Conservation (phyloP, 2,888 invertebrate genomes). For the Polylopha cassiicola region DNA sequence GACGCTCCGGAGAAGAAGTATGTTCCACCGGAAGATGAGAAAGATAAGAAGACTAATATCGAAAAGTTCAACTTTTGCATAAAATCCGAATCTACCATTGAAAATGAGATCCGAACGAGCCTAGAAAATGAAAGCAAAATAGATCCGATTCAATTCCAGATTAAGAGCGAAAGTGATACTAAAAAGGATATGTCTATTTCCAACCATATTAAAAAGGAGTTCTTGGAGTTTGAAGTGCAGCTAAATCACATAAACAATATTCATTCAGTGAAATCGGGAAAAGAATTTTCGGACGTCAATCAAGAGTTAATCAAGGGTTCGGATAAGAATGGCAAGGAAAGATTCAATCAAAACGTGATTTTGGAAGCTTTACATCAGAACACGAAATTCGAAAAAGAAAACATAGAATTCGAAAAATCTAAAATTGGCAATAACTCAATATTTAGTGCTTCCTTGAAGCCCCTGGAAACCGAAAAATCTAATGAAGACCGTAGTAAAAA, state of each 20-base stretch:
- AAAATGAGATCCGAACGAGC: conserved; percentile 37
- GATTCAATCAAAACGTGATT: conserved; percentile 36
- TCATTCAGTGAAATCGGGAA: conserved; percentile 42
- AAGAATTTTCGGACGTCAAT: conserved; percentile 39
- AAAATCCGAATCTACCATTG: conserved; percentile 41
- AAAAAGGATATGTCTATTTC: conserved; percentile 37
- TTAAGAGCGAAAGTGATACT: conserved; percentile 37
- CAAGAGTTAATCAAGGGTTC: conserved; percentile 35
- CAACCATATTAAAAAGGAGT: conserved; percentile 47
- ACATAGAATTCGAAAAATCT: conserved; percentile 61
- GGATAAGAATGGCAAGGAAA: conserved; percentile 51
- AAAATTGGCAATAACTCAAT: conserved; percentile 40
- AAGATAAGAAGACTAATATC: conserved; percentile 26
- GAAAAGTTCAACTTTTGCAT: conserved; percentile 34
- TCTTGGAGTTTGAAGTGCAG: conserved; percentile 42
- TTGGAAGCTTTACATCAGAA: conserved; percentile 39
- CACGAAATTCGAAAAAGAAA: conserved; percentile 61
- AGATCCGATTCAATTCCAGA: conserved; percentile 25
- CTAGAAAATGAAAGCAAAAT: conserved; percentile 38
- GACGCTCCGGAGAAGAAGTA: conserved; percentile 19
- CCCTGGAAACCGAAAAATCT: conserved; percentile 54
- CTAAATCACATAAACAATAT: conserved; percentile 44
- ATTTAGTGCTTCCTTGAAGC: conserved; percentile 40
- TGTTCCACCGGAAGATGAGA: conserved; percentile 3
- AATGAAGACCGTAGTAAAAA: conserved; percentile 54